Evolutionary conservation across 2,797 vertebrate species (phyloP), one percentile per base, ranked within the genome.

Genomic region (Anas georgica): DNA sequence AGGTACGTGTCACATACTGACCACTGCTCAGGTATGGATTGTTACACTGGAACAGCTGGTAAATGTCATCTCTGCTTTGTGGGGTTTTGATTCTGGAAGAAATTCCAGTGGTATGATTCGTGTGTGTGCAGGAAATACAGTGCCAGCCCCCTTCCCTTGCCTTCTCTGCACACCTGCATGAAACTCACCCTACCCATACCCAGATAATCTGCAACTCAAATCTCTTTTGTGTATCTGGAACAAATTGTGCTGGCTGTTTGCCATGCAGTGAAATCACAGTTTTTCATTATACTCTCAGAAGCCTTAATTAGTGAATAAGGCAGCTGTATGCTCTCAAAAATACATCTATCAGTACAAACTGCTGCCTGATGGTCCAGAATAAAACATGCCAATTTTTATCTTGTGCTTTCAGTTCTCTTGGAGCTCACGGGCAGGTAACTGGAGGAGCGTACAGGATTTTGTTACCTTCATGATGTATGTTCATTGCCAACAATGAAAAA

Each of bases 311-410:
- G 91, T 90, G 94, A 96, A 97, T 93, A 95, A 96, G 95, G 93
- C 96, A 97, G 96, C 95, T 97, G 95, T 95, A 96, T 95, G 95
- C 95, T 96, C 91, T 96, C 94, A 93, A 96, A 96, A 96, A 93
- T 95, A 92, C 79, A 95, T 96, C 91, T 72, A 89, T 94, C 86
- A 94, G 92, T 86, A 91, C 60, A 95, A 79, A 94, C 75, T 76
- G 73, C 76, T 90, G 60, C 64, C 87, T 93, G 95, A 88, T 88
- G 91, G 66, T 91, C 89, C 93, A 92, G 90, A 88, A 94, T 74
- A 85, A 95, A 96, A 85, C 56, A 59, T 80, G 70, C 59, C 63
- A 85, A 54, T 55, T 52, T 54, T 73, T 76, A 43, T 90, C 81
- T 86, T 58, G 60, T 80, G 39, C 17, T 76, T 88, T 67, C 69